Evolutionary conservation across 2,888 invertebrate species (phyloP), one percentile per base, ranked within the genome.

Genomic region (Lasioglossum oenotherae): DNA sequence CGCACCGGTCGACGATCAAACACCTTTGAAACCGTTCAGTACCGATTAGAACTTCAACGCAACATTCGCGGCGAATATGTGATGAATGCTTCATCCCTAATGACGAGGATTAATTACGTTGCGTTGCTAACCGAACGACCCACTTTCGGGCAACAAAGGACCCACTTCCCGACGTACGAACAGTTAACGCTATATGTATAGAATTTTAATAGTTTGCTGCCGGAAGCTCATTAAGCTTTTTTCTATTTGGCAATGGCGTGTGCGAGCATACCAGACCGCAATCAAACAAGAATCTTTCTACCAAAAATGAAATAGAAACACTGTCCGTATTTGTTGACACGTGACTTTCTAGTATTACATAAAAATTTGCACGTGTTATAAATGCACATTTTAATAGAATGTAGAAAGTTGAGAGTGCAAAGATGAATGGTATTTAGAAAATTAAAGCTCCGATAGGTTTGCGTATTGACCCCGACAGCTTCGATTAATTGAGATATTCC

Each of bases 401-500:
- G 12, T 44, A 12, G 12, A 16, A 16, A 16, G 4, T 27, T 5
- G 16, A 14, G 12, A 16, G 31, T 5, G 5, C 60, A n/a, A 5
- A 60, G 16, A 27, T 16, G 5, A 12, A 27, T 14, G 14, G 16
- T 16, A 27, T 16, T 27, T 27, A 16, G 10, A 60, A 27, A 60
- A 27, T 27, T 60, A 14, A 27, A 60, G 27, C 16, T 27, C 27
- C 14, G 4, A n/a, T 60, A 27, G 5, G 16, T 38, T 38, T 12
- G 5, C 69, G 23, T 23, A n/a, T 23, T 41, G 38, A 57, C 23
- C 38, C 23, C 53, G 27, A 14, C 75, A 27, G 31, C 46, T n/a
- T 23, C 46, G 16, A 44, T 27, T n/a, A 46, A 76, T 76, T 35
- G 64, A 76, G 76, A 41, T 23, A 64, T 67, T 44, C 76, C 23